Base-by-base conservation (phyloP, 2,113 vertebrate species). In the Phalacrocorax aristotelis region DNA sequence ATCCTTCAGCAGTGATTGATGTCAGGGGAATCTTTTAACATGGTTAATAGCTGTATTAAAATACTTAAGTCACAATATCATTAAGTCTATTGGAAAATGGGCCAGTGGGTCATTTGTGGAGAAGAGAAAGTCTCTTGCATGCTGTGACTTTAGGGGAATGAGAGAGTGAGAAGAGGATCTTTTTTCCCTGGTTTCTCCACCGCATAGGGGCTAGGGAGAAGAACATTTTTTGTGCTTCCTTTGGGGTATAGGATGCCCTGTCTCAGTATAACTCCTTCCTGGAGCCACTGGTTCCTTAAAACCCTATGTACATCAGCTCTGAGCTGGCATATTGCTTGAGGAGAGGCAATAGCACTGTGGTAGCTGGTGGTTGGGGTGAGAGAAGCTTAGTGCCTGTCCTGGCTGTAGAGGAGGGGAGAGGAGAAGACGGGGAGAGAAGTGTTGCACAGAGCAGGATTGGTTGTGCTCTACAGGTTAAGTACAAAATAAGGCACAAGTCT, bases 161-260 rank as follows among this genome's bases (percentile, higher is more conserved):
- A 89, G 29, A 69, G 38, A 62, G 21, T n/a, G 27, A 58, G 23
- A 66, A 21, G 32, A 61, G 14, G 44, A 58, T 21, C 29, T 69
- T 71, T 68, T 75, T 62, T 23, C 36, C 23, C 11, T 54, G 5
- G 2, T 84, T 62, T 83, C 74, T 76, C 49, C 46, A 40, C 11
- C 5, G 1, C 1, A 0, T 52, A 36, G 26, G 15, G 68, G 15
- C 34, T 76, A 38, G n/a, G 15, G n/a, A 62, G 25, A 29, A 74
- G 9, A 72, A 36, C 3, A 5, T 10, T 36, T 80, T 62, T 82
- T 75, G 46, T 17, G 5, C 14, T 79, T 71, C 11, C 13, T 89
- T n/a, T 57, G n/a, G 12, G 20, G 5, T 61, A 23, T 48, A n/a
- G 20, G n/a, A 44, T 76, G 10, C 32, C 16, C 38, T 54, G 0